Evolutionary conservation across 2,797 vertebrate genomes (phyloP), one percentile per base, ranked within the genome.

Genomic region (Atherinosoma microstoma): DNA sequence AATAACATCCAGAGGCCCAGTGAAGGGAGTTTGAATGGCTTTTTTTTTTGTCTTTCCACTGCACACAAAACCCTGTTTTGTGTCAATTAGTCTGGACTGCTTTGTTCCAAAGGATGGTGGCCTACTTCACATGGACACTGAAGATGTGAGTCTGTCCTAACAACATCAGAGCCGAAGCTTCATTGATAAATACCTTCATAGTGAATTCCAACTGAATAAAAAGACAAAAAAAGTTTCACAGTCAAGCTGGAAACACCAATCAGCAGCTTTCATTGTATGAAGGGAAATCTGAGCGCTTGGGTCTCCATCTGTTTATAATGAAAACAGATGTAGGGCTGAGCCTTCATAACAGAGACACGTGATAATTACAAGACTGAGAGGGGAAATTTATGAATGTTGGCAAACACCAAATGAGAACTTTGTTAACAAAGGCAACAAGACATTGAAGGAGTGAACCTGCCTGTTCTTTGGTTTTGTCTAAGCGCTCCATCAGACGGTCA

Each of bases 401-500:
- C 29, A n/a, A 58, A 79, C 20, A 36, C 16, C 59, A 64, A 73
- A 66, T 54, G 6, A 70, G 67, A 63, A 12, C 2, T 47, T 42
- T 32, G 65, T 32, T 49, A 54, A 27, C 30, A 63, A 38, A 49
- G 15, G 45, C 56, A 11, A 29, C 34, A 61, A 70, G 36, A 35
- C 3, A 22, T 42, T 4, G 53, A 67, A n/a, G 49, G 54, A 49
- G 40, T 56, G 40, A 84, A 91, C 92, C 59, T 82, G 86, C 98
- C 98, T 99, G 98, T 45, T 97, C 97, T 92, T 96, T 95, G 93
- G 95, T 96, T 88, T 96, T 94, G 75, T 95, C 92, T 58, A 99
- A 92, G 79, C 96, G 94, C 60, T 98, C 96, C 53, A 97, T 96
- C 75, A 99, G 87, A 60, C 95, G 92, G 84, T 99, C 97, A 0